Evolutionary conservation across 2,797 vertebrate genomes (phyloP), one percentile per base, ranked within the genome.

Genomic region (Nyctibius grandis): DNA sequence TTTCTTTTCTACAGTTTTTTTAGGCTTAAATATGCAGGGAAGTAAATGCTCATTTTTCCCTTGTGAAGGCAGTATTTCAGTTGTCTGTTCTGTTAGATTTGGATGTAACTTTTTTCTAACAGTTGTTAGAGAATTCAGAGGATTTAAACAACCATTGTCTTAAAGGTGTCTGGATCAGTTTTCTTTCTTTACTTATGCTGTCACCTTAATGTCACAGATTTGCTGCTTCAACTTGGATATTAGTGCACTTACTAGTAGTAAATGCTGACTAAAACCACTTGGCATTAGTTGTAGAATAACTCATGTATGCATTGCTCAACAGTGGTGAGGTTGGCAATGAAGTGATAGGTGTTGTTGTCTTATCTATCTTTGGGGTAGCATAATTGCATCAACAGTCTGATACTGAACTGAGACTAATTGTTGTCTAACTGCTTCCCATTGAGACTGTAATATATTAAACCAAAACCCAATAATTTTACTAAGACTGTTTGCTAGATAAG

Each of bases 311-410:
- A 0, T 23, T n/a, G 36, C 38, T 75, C 45, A 53, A 9, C 44
- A n/a, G 9, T 21, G 59, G 6, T 29, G 70, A 85, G 29, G 23
- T 2, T 40, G 36, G 29, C 38, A 61, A 4, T 18, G 60, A 26
- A n/a, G 25, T 5, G 1, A 34, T 50, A 59, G 26, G 9, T 59
- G 14, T 0, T 51, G 23, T 0, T 11, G 0, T 23, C 18, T 45
- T 65, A 9, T 12, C 31, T 68, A 0, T 25, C 16, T 69, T 65
- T 69, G 33, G 33, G 29, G 36, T 12, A 65, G 11, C 6, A 13
- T 10, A 53, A 85, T 12, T 91, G 4, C 51, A 51, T 72, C 48
- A 75, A 20, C 31, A 36, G n/a, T 9, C 53, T 59, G 22, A 40
- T 51, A 47, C 22, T n/a, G 31, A 86, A 18, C 67, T 36, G 5